phyloP scores from a whole-genome alignment of 2,113 vertebrate genomes.

The Buteo buteo region DNA sequence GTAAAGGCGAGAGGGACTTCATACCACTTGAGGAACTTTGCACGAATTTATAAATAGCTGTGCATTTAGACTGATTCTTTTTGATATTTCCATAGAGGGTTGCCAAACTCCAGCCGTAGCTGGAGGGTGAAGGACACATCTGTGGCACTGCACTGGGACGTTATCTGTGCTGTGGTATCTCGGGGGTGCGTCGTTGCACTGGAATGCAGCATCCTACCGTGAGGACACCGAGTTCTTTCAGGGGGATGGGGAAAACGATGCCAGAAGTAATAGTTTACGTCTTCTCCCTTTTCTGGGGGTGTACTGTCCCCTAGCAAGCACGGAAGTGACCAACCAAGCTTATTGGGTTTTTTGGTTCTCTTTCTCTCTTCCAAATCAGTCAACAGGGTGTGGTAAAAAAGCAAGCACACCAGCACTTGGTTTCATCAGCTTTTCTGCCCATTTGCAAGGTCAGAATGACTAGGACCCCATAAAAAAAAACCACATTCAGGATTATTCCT shows the following conservation, averaged over 20 bases:
- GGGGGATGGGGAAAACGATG: neutral
- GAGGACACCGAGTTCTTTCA: neutral
- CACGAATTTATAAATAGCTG: neutral
- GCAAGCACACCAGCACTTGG: neutral
- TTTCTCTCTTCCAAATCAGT: neutral
- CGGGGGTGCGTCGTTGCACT: neutral
- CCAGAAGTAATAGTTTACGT: neutral
- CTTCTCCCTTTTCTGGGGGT: neutral
- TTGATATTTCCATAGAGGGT: neutral
- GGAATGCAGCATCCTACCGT: neutral
- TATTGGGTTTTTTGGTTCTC: neutral
- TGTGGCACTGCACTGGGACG: neutral
- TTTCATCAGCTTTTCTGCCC: neutral
- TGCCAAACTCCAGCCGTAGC: neutral
- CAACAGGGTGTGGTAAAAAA: neutral
- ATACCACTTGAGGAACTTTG: neutral
- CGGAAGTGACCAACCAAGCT: neutral
- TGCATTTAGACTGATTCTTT: neutral
- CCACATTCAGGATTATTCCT: neutral
- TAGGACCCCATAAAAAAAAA: neutral
- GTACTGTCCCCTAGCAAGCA: neutral
- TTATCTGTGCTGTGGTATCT: neutral
- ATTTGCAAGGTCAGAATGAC: neutral
- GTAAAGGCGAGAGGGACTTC: neutral
- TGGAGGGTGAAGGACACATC: neutral